These are phyloP conservation scores for Gracilinanus agilis DNA, from an alignment of 2,113 vertebrate species.

Conservation along the genomic window DNA sequence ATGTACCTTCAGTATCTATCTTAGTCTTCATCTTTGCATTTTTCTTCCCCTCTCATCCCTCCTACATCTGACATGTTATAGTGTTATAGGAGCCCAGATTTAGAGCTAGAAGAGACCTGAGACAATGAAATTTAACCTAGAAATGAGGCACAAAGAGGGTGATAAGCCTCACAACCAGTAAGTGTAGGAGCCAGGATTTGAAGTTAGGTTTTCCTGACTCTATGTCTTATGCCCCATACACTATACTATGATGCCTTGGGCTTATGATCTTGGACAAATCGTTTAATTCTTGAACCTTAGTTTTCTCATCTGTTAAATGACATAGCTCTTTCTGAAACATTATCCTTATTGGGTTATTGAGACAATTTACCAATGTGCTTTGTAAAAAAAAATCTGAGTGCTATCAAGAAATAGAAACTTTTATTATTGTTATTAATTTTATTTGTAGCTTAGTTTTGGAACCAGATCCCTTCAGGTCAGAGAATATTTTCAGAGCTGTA, in stretches of 20 bases:
- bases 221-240: not conserved
- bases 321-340: not conserved
- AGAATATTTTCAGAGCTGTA: not conserved
- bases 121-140: not conserved
- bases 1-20: not conserved
- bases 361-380: not conserved
- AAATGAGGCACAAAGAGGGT: not conserved
- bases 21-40: not conserved
- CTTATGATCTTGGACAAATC: not conserved
- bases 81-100: not conserved
- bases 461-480: not conserved
- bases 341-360: not conserved
- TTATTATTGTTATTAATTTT: not conserved
- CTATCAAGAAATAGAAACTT: not conserved
- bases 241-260: not conserved
- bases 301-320: not conserved
- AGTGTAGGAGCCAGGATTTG: not conserved
- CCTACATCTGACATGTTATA: not conserved
- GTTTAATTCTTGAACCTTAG: not conserved
- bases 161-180: not conserved
- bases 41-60: conserved; percentile 20
- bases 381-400: not conserved
- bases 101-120: not conserved
- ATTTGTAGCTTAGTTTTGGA: not conserved
- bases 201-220: not conserved